Conservation (phyloP, 2,797 vertebrate species). For the Anguilla pacifica region DNA sequence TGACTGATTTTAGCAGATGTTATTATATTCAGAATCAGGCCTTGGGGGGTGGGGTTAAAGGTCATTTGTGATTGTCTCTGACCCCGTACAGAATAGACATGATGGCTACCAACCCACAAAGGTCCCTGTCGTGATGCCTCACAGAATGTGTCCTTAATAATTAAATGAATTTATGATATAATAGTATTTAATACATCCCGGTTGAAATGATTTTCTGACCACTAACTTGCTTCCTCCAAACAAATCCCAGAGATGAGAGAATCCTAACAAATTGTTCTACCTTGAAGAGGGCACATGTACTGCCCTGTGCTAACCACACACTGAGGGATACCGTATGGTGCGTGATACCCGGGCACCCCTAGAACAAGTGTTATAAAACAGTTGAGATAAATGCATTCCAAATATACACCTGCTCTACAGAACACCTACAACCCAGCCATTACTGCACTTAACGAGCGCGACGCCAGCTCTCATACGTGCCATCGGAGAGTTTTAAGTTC, state of each 20-base stretch:
- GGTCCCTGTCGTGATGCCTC: slow-evolving; percentile 55
- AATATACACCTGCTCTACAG: not conserved
- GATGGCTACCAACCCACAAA: slow-evolving; percentile 49
- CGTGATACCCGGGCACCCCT: not conserved
- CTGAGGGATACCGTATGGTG: not conserved
- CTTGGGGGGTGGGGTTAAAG: slow-evolving; percentile 49
- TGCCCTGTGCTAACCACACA: not conserved
- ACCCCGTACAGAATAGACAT: slow-evolving; percentile 48
- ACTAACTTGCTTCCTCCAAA: not conserved
- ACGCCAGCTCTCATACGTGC: not conserved
- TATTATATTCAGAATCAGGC: slow-evolving; percentile 56
- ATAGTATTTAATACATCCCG: too few relatives aligned
- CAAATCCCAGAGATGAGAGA: not conserved
- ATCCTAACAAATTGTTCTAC: not conserved
- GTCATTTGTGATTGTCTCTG: slow-evolving; percentile 55
- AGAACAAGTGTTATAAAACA: not conserved
- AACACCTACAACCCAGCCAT: not conserved
- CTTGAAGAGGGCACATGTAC: not conserved
- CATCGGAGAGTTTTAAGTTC: not conserved
- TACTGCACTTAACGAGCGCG: not conserved
- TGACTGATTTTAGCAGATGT: slow-evolving; percentile 59
- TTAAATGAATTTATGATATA: not conserved
- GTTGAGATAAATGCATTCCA: not conserved
- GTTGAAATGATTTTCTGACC: not conserved
- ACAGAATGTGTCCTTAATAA: slow-evolving; percentile 30